phyloP scores from a whole-genome alignment of 1,140 invertebrate genomes.

The Cydia amplana region DNA sequence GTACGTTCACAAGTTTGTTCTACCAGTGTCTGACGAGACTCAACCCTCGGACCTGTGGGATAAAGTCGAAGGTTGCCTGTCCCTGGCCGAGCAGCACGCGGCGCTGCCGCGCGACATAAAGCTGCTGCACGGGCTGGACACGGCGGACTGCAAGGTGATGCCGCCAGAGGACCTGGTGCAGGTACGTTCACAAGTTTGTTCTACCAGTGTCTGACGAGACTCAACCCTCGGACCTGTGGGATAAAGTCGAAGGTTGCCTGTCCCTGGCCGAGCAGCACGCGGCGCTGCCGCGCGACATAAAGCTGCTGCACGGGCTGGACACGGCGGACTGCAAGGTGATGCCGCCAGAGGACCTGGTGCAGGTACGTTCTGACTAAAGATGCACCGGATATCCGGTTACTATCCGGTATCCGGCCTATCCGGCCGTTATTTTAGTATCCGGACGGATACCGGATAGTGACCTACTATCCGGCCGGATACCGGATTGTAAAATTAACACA shows the following conservation, averaged over 20 bases:
- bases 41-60: constrained; percentile 36
- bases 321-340: constrained; percentile 48
- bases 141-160: constrained; percentile 48
- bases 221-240: constrained; percentile 36
- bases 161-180: constrained; percentile 64
- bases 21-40: constrained; percentile 11
- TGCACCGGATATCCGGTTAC: too few relatives aligned
- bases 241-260: constrained; percentile 48
- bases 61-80: constrained; percentile 49
- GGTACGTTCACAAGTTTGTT: too few relatives aligned
- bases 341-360: constrained; percentile 61
- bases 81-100: constrained; percentile 62
- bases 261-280: constrained; percentile 62
- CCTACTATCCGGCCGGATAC: too few relatives aligned
- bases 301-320: constrained; percentile 52
- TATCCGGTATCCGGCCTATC: too few relatives aligned
- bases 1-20: too few relatives aligned
- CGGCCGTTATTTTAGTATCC: too few relatives aligned
- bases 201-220: constrained; percentile 6
- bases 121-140: constrained; percentile 51
- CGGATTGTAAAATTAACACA: too few relatives aligned
- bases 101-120: constrained; percentile 57
- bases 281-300: constrained; percentile 55
- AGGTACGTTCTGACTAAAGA: too few relatives aligned
- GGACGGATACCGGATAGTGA: too few relatives aligned